Base-by-base conservation (phyloP, 2,888 invertebrate genomes). In the Eristalis pertinax region DNA sequence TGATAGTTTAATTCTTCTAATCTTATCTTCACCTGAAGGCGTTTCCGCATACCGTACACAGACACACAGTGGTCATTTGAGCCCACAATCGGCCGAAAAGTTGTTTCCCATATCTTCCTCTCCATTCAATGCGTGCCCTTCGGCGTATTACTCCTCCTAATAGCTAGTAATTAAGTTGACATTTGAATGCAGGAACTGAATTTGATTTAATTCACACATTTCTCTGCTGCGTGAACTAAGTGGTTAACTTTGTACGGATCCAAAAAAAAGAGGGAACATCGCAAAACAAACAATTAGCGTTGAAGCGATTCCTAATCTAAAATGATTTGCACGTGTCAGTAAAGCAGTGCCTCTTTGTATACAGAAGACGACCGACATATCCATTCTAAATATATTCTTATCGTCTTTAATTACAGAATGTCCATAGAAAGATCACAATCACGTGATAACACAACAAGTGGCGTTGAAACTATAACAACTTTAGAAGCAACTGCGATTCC, bases 351-450 rank as follows among this genome's bases (percentile, higher is more conserved):
- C n/a, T n/a, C n/a, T n/a, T n/a, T n/a, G n/a, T n/a, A n/a, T n/a
- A n/a, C n/a, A n/a, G n/a, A n/a, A n/a, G n/a, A n/a, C n/a, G n/a
- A n/a, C n/a, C n/a, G n/a, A n/a, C n/a, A n/a, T n/a, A n/a, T n/a
- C n/a, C n/a, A 43, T n/a, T n/a, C 32, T 43, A 43, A 19, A 19
- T 19, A 2, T 63, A 63, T 63, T 63, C 13, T 50, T 32, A 72
- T 50, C 13, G 81, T 78, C 35, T 85, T 74, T 56, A 4, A 87
- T 89, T 91, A n/a, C 89, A 93, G 93, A 91, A 93, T 93, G 93
- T 92, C 93, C 88, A 91, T 91, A 89, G 93, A 93, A 89, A 92
- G 92, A 89, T 91, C 91, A 87, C 91, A 92, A 90, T 91, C 91
- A 89, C 88, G 90, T 89, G 88, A 90, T 90, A 88, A 84, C 82